Evolutionary conservation across 1,140 invertebrate species (phyloP), one percentile per base, ranked within the genome.

Genomic region (Drosophila auraria): DNA sequence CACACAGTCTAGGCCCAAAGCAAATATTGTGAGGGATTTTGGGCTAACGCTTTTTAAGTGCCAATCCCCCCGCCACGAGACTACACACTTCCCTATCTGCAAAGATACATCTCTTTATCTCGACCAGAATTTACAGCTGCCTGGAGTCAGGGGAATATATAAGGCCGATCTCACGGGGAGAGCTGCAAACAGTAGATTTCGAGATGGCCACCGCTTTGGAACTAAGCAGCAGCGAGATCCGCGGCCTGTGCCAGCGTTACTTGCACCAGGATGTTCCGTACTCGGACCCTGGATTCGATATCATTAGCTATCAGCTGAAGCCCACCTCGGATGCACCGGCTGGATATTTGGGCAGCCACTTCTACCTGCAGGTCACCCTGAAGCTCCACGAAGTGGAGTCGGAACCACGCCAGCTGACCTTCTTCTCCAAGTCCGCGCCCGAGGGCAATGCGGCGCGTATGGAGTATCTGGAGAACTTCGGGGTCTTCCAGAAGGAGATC

Each of bases 341-440:
- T 4, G 95, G 95, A 33, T 95, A 93, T 70, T 73, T 95, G 9
- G 94, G 94, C 0, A 92, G 93, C 15, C 94, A 95, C 78, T 89
- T 87, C 20, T 92, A 69, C 71, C 80, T 61, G 93, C 23, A 68
- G 25, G 36, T 75, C 92, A 50, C 71, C 57, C 44, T 78, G 2
- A 66, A 47, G 53, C 69, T 57, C 15, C 82, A 27, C 49, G 73
- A 69, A 49, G 63, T 25, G 20, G 47, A 20, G n/a, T n/a, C n/a
- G n/a, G 74, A 72, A 73, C 15, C 63, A 74, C 50, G 90, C 2
- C 79, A 79, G 0, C 38, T 93, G 12, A 79, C 74, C 3, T 94
- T 94, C 64, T 95, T 95, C 51, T 81, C 94, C 2, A 95, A 95
- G 72, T 69, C 87, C 0, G 72, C 94, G 0, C 94, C 95, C 0